These are phyloP conservation scores for Melitaea cinxia DNA, from an alignment of 1,140 invertebrate genomes.

Conservation along the genomic window DNA sequence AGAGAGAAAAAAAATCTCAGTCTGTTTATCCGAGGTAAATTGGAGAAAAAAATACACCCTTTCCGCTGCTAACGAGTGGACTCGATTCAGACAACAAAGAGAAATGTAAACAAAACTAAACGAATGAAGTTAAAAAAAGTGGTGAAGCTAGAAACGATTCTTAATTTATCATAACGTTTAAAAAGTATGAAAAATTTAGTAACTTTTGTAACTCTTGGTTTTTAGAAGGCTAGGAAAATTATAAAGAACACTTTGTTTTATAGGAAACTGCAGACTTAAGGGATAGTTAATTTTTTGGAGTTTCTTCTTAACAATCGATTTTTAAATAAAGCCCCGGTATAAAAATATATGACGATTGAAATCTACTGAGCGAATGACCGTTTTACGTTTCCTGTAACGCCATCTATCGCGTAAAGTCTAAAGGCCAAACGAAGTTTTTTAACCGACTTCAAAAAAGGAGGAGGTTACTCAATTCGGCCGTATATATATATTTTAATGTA, in stretches of 20 bases:
- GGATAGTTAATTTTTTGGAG: too few species aligned
- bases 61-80: slow-evolving; percentile 31
- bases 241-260: not conserved
- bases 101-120: slow-evolving; percentile 29
- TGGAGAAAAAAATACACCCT: slow-evolving; percentile 31
- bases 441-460: too few species aligned
- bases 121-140: slow-evolving; percentile 6
- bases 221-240: not conserved
- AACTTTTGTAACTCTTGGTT: not conserved
- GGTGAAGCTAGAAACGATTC: slow-evolving; percentile 3
- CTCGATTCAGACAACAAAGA: slow-evolving; percentile 24
- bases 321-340: too few species aligned
- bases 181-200: not conserved
- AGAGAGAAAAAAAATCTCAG: slow-evolving; percentile 19
- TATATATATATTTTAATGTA: too few species aligned
- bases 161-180: not conserved
- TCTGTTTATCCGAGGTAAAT: slow-evolving; percentile 28
- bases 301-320: too few species aligned
- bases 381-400: too few species aligned
- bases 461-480: too few species aligned
- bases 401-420: too few species aligned
- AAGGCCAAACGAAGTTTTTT: too few species aligned
- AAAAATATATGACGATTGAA: too few species aligned
- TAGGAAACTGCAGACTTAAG: too few species aligned
- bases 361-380: too few species aligned